These are phyloP conservation scores for Amyelois transitella DNA, from an alignment of 1,140 invertebrate species.

Conservation along the genomic window DNA sequence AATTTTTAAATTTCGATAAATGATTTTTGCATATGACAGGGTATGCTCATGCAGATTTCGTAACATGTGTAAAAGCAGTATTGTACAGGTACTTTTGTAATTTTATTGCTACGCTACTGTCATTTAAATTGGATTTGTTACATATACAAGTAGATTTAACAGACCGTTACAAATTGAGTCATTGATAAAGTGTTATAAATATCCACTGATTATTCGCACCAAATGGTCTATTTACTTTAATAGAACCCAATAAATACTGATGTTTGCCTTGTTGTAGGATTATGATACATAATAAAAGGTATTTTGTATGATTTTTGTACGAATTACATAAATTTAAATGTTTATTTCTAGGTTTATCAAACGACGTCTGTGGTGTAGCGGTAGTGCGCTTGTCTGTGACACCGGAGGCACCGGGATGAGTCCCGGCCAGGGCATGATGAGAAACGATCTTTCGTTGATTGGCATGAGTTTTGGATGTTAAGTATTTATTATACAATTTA, in stretches of 20 bases:
- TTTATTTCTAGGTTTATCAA: no score
- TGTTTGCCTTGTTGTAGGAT: not conserved
- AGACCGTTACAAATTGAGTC: conserved; percentile 64
- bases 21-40: conserved; percentile 69
- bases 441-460: no score
- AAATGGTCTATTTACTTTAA: conserved; percentile 18
- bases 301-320: no score
- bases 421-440: no score
- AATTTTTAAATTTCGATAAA: conserved; percentile 63
- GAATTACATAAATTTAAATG: no score
- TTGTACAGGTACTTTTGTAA: conserved; percentile 40
- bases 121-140: conserved; percentile 54
- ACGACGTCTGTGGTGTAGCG: no score
- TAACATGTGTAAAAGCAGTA: conserved; percentile 48
- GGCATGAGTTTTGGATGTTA: no score
- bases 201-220: conserved; percentile 21
- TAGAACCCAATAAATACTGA: conserved; percentile 21
- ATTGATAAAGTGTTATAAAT: conserved; percentile 52
- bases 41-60: conserved; percentile 42
- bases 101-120: conserved; percentile 43
- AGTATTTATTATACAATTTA: no score
- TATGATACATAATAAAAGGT: no score
- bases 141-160: conserved; percentile 47
- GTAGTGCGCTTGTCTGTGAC: no score
- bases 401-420: no score